Percentiles rank a stretch among this genome's conserved stretches.
Evolutionary conservation across 2,797 vertebrate genomes (phyloP).

Genomic region (Chloroceryle amazona): DNA sequence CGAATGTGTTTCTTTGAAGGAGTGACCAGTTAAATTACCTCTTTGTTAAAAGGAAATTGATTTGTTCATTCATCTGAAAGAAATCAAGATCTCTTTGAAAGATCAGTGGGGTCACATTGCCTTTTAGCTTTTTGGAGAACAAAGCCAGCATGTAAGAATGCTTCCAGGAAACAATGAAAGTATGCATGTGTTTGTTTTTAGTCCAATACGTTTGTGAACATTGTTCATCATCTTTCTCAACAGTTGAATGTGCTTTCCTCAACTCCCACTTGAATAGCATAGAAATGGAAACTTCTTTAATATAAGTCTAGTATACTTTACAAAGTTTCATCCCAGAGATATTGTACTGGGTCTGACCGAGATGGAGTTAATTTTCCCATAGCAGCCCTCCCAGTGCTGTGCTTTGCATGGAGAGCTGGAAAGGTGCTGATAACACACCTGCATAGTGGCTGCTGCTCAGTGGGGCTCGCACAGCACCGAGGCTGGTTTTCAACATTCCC

Average conservation of each 20-base stretch:
- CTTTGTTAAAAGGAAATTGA: conserved; percentile 56
- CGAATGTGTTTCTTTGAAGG: conserved; percentile 39
- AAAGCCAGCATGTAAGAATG: not conserved
- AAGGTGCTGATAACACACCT: no score
- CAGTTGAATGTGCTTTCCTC: not conserved
- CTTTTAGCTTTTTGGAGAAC: not conserved
- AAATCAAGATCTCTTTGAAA: conserved; percentile 38
- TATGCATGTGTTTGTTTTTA: not conserved
- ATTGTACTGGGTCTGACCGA: no score
- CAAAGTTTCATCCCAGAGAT: not conserved
- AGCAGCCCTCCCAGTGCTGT: no score
- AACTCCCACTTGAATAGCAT: not conserved
- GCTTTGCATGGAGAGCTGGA: no score
- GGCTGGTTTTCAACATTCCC: no score
- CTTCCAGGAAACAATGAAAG: conserved; percentile 40
- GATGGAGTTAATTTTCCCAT: no score
- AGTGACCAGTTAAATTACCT: conserved; percentile 38
- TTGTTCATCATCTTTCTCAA: not conserved
- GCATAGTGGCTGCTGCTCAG: no score
- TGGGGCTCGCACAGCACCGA: no score
- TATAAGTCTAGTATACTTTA: not conserved
- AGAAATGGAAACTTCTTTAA: not conserved
- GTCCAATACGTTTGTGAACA: fast-evolving
- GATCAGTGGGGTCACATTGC: conserved; percentile 10
- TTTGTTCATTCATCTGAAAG: conserved; percentile 37